Base-by-base conservation (phyloP, 2,113 vertebrate species). In the Sander vitreus region DNA sequence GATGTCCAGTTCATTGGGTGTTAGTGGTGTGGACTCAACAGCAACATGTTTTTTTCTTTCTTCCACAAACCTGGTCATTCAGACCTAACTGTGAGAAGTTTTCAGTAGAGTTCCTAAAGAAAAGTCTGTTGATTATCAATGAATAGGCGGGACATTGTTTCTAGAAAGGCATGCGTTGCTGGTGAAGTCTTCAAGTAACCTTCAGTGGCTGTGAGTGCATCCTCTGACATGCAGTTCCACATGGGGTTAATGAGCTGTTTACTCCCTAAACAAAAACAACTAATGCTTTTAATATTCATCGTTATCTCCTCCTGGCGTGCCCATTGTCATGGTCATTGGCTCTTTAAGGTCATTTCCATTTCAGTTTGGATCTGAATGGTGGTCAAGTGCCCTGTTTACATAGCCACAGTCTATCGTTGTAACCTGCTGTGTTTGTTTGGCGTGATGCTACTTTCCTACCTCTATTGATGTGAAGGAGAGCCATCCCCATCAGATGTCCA, bases 261-360 rank as follows among this genome's bases (percentile, higher is more conserved):
- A 63, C 58, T 55, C 18, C 47, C 47, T 64, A 58, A 12, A 77
- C 57, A 73, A 76, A 88, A 82, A 25, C 30, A 60, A 57, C 63
- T 23, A 16, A 10, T 67, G 30, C 36, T 67, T 54, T 66, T 55
- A 54, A 65, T 36, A 85, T 85, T 85, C 89, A 76, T 57, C 51
- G 65, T 76, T 47, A 75, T 65, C 60, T 50, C 77, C 78, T 77
- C 85, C 85, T 68, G 50, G 81, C 68, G 63, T 50, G 69, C 25
- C 72, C 73, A 70, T 93, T 93, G 90, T 91, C 79, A 91, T 92
- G 86, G 75, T 84, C 14, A 67, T 48, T 25, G 66, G 36, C 62
- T 67, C 57, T 70, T 86, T 81, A 11, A 57, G 85, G 25, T 75
- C 81, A 89, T 94, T 93, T 93, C 89, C 89, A 94, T 94, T 72